Conservation (phyloP, 2,888 invertebrate species). For the Amiota minor region DNA sequence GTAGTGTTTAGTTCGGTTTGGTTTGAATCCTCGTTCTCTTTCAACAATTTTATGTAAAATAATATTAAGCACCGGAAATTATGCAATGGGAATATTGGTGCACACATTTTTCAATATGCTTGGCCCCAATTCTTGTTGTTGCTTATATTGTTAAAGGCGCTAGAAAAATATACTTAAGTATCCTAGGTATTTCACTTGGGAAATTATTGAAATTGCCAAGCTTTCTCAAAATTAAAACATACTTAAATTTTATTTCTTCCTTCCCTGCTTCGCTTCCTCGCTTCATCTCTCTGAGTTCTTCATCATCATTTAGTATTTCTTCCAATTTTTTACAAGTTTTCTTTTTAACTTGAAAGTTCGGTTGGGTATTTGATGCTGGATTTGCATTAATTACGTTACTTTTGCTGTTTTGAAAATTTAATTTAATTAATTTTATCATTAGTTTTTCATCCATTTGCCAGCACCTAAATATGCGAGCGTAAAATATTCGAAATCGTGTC, state of each 20-base stretch:
- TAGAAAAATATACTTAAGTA: neutral
- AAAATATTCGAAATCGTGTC: neutral
- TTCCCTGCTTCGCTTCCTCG: too few relatives aligned
- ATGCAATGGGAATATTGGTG: slow-evolving; percentile 27
- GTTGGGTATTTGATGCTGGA: neutral
- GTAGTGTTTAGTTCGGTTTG: neutral
- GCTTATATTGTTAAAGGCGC: neutral
- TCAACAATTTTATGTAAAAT: slow-evolving; percentile 20
- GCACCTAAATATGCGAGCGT: neutral
- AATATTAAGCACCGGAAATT: slow-evolving; percentile 26
- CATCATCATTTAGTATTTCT: too few relatives aligned
- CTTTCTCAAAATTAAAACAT: slow-evolving; percentile 2
- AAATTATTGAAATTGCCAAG: slow-evolving; percentile 10
- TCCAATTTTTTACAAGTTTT: too few relatives aligned
- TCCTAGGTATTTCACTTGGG: slow-evolving; percentile 13
- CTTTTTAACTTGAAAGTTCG: neutral
- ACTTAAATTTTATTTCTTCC: too few relatives aligned
- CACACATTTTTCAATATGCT: slow-evolving; percentile 7
- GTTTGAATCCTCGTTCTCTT: neutral
- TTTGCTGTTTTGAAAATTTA: slow-evolving; percentile 20
- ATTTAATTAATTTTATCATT: slow-evolving; percentile 30
- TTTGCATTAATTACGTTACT: neutral
- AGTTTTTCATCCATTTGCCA: neutral
- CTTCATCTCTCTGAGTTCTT: too few relatives aligned
- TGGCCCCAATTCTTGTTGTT: neutral